Evolutionary conservation across 2,797 vertebrate genomes (phyloP).

Genomic region (Pteropus rufus): DNA sequence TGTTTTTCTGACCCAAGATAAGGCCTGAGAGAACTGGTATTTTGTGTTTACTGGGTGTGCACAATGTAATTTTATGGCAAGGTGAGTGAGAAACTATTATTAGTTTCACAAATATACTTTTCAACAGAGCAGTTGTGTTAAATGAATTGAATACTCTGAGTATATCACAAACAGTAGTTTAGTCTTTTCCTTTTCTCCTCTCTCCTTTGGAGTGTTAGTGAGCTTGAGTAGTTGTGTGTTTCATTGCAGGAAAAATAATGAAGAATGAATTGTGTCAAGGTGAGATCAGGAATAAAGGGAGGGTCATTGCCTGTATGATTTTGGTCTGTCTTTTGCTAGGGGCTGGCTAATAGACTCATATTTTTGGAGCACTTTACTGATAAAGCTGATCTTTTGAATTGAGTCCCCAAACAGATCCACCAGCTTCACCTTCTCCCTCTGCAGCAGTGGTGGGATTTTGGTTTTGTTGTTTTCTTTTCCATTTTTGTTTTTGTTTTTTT

Average conservation of each 20-base stretch:
- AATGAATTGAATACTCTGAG: not conserved
- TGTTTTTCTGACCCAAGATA: constrained; percentile 22
- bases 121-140: not conserved
- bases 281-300: not conserved
- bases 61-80: constrained; percentile 2
- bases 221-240: not conserved
- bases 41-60: not conserved
- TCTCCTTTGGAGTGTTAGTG: not conserved
- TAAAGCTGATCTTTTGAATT: not conserved
- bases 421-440: not conserved
- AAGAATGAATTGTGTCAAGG: not conserved
- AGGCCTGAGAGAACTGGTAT: not conserved
- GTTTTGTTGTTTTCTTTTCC: not conserved
- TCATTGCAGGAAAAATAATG: not conserved
- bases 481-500: not conserved
- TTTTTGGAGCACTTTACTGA: not conserved
- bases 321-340: not conserved
- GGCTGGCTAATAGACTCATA: not conserved
- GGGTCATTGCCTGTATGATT: not conserved
- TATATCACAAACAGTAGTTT: not conserved
- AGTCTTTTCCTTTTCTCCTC: not conserved
- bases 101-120: not conserved
- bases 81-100: not conserved
- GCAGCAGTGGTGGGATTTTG: not conserved
- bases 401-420: not conserved